Evolutionary conservation across 2,888 invertebrate species (phyloP).

Genomic region (Furcula furcula): DNA sequence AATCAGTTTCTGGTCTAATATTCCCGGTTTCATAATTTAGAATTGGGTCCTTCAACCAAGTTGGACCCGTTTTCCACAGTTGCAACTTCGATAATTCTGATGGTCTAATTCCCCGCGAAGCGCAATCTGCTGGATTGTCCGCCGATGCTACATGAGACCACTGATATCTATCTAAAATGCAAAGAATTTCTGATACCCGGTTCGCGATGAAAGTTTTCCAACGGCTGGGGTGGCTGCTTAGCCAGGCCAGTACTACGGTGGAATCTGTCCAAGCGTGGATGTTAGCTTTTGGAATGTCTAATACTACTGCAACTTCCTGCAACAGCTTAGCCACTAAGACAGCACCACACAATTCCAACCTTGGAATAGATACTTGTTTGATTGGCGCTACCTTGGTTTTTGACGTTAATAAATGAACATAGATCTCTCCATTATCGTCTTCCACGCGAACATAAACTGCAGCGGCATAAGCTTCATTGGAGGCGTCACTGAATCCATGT

Average conservation of each 20-base stretch:
- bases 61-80: too few relatives aligned
- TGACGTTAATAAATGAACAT: conserved; percentile 3
- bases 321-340: conserved; percentile 14
- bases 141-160: too few relatives aligned
- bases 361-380: conserved; percentile 13
- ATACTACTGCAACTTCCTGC: conserved; percentile 6
- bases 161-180: too few relatives aligned
- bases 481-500: conserved; percentile 19
- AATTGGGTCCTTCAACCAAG: too few relatives aligned
- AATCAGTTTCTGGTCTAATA: too few relatives aligned
- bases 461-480: conserved; percentile 17
- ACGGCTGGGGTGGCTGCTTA: too few relatives aligned
- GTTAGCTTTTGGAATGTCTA: conserved; percentile 3
- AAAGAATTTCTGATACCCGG: too few relatives aligned
- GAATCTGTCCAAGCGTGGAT: conserved; percentile 3
- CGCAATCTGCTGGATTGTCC: too few relatives aligned
- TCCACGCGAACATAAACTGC: conserved; percentile 13
- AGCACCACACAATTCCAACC: conserved; percentile 24
- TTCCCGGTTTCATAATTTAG: too few relatives aligned
- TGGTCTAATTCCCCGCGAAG: too few relatives aligned
- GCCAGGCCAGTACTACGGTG: conserved; percentile 5
- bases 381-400: conserved; percentile 6
- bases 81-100: too few relatives aligned
- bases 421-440: conserved; percentile 3
- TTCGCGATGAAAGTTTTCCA: too few relatives aligned